Conservation (phyloP, 2,113 vertebrate genomes). For the Oreochromis aureus region DNA sequence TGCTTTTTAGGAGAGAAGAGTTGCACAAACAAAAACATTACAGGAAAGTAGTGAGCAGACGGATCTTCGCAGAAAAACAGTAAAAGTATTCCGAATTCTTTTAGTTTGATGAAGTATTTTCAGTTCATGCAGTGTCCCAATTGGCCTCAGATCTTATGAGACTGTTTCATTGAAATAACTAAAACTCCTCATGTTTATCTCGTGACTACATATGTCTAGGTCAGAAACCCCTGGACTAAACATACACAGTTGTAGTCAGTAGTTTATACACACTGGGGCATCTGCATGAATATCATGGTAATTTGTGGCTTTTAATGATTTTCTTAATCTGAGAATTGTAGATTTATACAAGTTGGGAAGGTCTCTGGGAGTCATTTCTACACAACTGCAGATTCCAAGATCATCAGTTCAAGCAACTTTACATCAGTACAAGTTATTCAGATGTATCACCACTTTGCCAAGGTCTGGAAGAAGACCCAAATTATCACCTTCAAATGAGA, state of each 20-base stretch:
- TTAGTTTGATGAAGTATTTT: not conserved
- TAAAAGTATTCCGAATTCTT: not conserved
- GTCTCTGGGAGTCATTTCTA: too few relatives aligned
- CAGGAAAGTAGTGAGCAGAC: not conserved
- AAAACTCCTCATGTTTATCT: not conserved
- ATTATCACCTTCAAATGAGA: not conserved
- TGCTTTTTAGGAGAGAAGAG: not conserved
- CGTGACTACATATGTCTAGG: not conserved
- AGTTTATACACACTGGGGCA: not conserved
- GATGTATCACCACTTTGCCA: not conserved
- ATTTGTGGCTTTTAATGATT: not conserved
- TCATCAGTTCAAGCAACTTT: not conserved
- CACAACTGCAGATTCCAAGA: not conserved
- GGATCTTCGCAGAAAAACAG: not conserved
- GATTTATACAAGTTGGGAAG: too few relatives aligned
- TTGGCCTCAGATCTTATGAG: not conserved
- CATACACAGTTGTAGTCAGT: not conserved
- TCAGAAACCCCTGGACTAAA: not conserved
- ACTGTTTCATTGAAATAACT: not conserved
- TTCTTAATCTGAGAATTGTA: too few relatives aligned
- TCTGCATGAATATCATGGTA: not conserved
- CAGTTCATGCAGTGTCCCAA: not conserved
- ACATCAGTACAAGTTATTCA: not conserved
- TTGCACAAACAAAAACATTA: not conserved
- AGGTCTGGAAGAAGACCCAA: not conserved